Evolutionary conservation across 2,888 invertebrate species (phyloP).

Genomic region (Pemphredon lugubris): DNA sequence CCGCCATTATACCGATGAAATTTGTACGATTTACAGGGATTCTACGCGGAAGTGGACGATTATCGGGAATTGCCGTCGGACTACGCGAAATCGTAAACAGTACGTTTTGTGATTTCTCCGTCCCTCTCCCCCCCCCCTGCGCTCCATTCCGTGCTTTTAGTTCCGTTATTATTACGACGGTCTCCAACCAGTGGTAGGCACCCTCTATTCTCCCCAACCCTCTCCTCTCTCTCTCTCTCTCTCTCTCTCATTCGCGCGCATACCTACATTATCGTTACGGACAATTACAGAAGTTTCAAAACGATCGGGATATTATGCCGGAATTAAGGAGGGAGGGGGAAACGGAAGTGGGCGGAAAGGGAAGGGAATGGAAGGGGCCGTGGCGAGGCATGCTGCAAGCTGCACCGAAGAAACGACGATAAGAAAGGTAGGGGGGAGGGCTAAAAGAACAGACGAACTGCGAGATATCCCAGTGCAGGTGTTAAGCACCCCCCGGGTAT

Average conservation of each 20-base stretch:
- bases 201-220: neutral
- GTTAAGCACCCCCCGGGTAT: conserved; percentile 46
- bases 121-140: neutral
- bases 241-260: neutral
- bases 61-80: neutral
- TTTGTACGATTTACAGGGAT: neutral
- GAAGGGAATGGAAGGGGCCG: too few relatives aligned
- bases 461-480: conserved; percentile 67
- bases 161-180: neutral
- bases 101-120: conserved; percentile 1
- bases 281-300: conserved; percentile 49
- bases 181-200: neutral
- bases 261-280: conserved; percentile 41
- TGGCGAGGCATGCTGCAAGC: too few relatives aligned
- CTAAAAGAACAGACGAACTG: conserved; percentile 29
- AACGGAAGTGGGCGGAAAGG: neutral
- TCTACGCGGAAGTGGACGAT: neutral
- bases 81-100: conserved; percentile 6
- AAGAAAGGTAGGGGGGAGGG: conserved; percentile 7
- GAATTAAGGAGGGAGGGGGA: conserved; percentile 28
- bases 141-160: neutral
- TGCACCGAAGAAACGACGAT: conserved; percentile 20
- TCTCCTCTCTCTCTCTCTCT: neutral
- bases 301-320: conserved; percentile 45
- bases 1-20: neutral